These are phyloP conservation scores for Pachymerium ferrugineum DNA, from an alignment of 2,888 invertebrate genomes.

Conservation along the genomic window DNA sequence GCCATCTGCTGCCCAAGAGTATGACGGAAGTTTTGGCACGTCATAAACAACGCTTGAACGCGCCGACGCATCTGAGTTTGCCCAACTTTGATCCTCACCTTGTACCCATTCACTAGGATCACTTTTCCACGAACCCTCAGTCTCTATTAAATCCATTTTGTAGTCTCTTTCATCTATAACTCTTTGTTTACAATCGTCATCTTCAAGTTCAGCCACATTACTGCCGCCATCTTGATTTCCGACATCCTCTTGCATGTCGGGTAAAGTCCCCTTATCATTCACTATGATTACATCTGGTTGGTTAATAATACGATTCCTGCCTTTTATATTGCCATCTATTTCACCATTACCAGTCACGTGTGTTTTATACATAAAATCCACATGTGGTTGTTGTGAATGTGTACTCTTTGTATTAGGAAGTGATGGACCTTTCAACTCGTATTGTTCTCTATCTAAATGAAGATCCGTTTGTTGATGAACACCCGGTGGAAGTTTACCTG, in stretches of 20 bases:
- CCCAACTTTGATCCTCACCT: neutral
- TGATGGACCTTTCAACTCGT: slow-evolving; percentile 6
- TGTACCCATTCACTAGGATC: neutral
- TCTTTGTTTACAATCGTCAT: no score
- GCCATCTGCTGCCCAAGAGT: slow-evolving; percentile 12
- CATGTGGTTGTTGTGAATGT: neutral
- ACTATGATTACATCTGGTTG: slow-evolving; percentile 18
- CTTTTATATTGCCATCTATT: neutral
- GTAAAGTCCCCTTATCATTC: neutral
- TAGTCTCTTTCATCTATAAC: neutral
- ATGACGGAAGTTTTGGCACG: slow-evolving; percentile 7
- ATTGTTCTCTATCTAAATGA: slow-evolving; percentile 25
- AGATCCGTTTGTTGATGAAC: neutral
- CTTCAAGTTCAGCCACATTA: no score
- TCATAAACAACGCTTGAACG: neutral
- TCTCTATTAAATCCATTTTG: neutral
- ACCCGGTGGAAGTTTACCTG: neutral
- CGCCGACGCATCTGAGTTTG: neutral
- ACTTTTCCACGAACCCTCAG: neutral
- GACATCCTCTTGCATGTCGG: no score
- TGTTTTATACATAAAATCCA: neutral
- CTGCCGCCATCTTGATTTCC: no score
- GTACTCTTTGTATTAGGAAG: neutral
- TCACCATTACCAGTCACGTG: slow-evolving; percentile 8
- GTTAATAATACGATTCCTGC: neutral